Base-by-base conservation (phyloP, 2,113 vertebrate species). In the Misgurnus anguillicaudatus region DNA sequence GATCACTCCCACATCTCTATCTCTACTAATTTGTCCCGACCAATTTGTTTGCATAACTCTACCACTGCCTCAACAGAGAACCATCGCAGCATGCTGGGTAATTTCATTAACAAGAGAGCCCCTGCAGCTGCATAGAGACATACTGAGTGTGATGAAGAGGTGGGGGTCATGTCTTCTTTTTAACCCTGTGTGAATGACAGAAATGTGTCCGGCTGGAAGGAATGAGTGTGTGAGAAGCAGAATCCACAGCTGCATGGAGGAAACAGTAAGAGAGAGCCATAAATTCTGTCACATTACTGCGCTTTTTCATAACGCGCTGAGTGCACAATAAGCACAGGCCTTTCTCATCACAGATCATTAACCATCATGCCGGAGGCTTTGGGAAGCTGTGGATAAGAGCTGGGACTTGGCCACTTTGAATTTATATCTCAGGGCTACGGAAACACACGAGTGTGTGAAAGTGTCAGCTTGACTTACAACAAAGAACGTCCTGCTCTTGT, bases 11-110 rank as follows among this genome's bases (percentile, higher is more conserved):
- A 73, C 71, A 75, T 48, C 55, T 63, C 64, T 31, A 36, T 66
- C 53, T 71, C 72, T 81, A 72, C 53, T 53, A 72, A 79, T 86
- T 77, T 70, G 83, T 84, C 77, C 72, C 19, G 58, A 69, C 77
- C 82, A 82, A 78, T 82, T 78, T 86, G 85, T 86, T 86, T 77
- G 77, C 85, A 84, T 70, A 75, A 77, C 55, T 77, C 61, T 66
- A 69, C 74, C 82, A 75, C 80, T 86, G 71, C 39, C 73, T 86
- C 77, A 80, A 78, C 68, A 24, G 63, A 79, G 75, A 83, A 79
- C 75, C 74, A 73, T 79, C 78, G 79, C 72, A 45, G 72, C 51
- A 57, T 41, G 53, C 78, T 80, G 75, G 70, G 42, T 84, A 82
- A 86, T 86, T 84, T 80, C 74, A 82, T 86, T 82, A 82, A 75